Evolutionary conservation across 2,113 vertebrate species (phyloP).

Genomic region (Poeciliopsis turrubarensis): DNA sequence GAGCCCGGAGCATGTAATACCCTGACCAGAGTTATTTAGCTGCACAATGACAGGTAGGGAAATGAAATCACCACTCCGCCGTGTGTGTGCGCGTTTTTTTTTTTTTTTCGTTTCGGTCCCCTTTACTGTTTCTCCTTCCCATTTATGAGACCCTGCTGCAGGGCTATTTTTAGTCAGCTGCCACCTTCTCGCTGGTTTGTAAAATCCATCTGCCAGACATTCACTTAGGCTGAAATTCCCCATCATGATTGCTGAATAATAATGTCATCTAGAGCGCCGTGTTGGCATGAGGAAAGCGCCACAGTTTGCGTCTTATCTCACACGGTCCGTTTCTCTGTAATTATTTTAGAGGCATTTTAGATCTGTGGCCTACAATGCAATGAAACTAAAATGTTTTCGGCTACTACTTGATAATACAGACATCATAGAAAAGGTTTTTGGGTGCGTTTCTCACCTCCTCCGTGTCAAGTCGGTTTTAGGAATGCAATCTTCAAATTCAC

Average conservation of each 20-base stretch:
- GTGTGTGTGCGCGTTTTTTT: slow-evolving; percentile 19
- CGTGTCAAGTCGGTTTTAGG: not conserved
- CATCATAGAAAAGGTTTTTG: not conserved
- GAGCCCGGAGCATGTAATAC: slow-evolving; percentile 60
- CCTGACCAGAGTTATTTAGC: slow-evolving; percentile 74
- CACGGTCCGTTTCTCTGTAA: not conserved
- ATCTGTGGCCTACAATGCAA: not conserved
- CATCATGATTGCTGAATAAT: slow-evolving; percentile 51
- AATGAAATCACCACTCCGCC: slow-evolving; percentile 71
- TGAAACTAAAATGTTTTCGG: not conserved
- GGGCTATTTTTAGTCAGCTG: slow-evolving; percentile 70
- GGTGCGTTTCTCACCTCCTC: not conserved
- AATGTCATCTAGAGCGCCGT: slow-evolving; percentile 39
- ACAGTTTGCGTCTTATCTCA: not conserved
- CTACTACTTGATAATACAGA: not conserved
- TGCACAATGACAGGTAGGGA: slow-evolving; percentile 68
- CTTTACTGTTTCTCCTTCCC: slow-evolving; percentile 66
- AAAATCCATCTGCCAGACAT: slow-evolving; percentile 56
- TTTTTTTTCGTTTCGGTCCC: slow-evolving; percentile 51
- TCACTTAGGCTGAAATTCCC: slow-evolving; percentile 54
- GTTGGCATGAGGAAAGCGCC: slow-evolving; percentile 27
- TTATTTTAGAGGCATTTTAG: slow-evolving; percentile 2
- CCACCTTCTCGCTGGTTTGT: slow-evolving; percentile 62
- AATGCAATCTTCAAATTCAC: not conserved
- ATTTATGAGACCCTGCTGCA: slow-evolving; percentile 64